Conservation (phyloP, 23 tunicate genomes). For the Trididemnum clinides region DNA sequence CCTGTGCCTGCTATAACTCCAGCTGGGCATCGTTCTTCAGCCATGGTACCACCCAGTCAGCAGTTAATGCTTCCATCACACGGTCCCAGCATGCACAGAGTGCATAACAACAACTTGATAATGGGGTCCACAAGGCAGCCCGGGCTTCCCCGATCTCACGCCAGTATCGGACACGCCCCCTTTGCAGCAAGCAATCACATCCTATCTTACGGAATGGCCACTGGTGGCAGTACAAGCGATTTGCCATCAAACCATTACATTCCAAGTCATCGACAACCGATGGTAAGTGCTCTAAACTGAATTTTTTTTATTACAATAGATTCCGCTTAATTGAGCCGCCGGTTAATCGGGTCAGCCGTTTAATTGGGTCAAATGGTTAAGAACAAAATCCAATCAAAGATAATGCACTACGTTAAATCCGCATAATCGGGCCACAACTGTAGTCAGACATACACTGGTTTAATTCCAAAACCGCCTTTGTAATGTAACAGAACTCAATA, state of each 20-base stretch:
- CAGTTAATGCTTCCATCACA: slow-evolving; percentile 18
- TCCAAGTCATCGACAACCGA: slow-evolving; percentile 23
- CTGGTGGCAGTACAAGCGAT: slow-evolving; percentile 9
- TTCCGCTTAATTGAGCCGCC: too few relatives aligned
- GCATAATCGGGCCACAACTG: too few relatives aligned
- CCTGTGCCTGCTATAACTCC: slow-evolving; percentile 37
- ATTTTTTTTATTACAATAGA: background rate
- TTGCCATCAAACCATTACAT: slow-evolving; percentile 22
- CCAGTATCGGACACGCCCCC: slow-evolving; percentile 29
- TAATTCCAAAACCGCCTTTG: background rate
- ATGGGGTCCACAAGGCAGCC: slow-evolving; percentile 26
- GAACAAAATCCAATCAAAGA: too few relatives aligned
- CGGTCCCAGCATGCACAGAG: background rate
- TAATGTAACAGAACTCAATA: too few relatives aligned
- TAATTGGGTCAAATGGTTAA: too few relatives aligned
- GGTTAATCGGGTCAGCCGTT: too few relatives aligned
- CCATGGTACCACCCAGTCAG: slow-evolving; percentile 17
- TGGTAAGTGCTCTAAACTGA: slow-evolving; percentile 2
- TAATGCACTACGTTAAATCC: too few relatives aligned
- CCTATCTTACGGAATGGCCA: slow-evolving; percentile 38
- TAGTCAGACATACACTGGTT: too few relatives aligned
- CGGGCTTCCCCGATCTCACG: slow-evolving; percentile 42
- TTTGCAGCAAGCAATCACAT: slow-evolving; percentile 28
- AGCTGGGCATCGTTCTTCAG: slow-evolving; percentile 18
- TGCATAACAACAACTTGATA: background rate